Evolutionary conservation across 1,140 invertebrate species (phyloP).

Genomic region (Sinonovacula constricta): DNA sequence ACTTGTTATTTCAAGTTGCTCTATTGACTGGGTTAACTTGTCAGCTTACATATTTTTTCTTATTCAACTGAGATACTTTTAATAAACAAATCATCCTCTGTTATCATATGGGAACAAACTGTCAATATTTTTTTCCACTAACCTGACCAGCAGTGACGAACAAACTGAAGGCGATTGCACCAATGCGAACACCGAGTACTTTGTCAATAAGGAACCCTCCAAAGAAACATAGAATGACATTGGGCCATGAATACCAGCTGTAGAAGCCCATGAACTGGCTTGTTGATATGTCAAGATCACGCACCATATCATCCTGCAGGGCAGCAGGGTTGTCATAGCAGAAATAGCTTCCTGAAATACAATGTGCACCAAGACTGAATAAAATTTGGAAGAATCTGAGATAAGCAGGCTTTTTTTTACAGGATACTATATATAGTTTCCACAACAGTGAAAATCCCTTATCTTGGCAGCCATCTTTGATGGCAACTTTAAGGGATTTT

Average conservation of each 20-base stretch:
- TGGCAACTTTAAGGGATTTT: no score
- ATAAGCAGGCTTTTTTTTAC: background rate
- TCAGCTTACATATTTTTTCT: no score
- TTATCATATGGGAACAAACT: no score
- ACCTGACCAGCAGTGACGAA: constrained; percentile 89
- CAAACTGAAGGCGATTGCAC: constrained; percentile 93
- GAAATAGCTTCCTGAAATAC: constrained; percentile 95
- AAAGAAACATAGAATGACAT: constrained; percentile 96
- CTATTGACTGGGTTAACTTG: no score
- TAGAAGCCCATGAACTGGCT: constrained; percentile 92
- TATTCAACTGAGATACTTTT: no score
- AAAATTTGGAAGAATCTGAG: constrained; percentile 3
- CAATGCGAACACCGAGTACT: constrained; percentile 95
- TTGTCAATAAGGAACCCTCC: constrained; percentile 97
- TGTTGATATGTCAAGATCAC: constrained; percentile 89
- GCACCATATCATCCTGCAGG: constrained; percentile 91
- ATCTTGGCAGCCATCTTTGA: no score
- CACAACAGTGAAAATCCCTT: no score
- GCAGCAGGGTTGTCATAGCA: constrained; percentile 98
- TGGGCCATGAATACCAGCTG: constrained; percentile 98
- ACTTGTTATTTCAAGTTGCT: no score
- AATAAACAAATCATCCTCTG: no score
- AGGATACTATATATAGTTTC: background rate
- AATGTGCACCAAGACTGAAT: no score
- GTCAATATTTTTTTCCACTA: no score